Conservation (phyloP, 1,140 invertebrate genomes). For the Zaprionus gabonicus region DNA sequence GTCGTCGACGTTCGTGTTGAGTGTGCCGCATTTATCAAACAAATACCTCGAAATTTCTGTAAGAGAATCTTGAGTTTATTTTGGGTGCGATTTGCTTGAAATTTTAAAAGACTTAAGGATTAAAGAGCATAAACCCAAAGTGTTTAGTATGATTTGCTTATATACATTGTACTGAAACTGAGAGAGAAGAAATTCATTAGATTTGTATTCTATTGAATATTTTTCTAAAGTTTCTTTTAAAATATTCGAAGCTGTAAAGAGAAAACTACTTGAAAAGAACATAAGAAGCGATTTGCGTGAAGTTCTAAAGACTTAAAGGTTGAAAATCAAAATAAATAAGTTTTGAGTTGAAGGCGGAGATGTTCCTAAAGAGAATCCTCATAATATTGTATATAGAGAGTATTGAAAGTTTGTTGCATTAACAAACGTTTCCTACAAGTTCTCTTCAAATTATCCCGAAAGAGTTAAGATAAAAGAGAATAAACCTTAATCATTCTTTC, state of each 20-base stretch:
- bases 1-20: slow-evolving; percentile 8
- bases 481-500: too few species aligned
- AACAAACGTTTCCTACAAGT: too few species aligned
- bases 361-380: too few species aligned
- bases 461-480: too few species aligned
- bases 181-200: neutral
- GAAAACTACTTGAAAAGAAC: neutral
- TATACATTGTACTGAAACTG: too few species aligned
- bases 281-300: too few species aligned
- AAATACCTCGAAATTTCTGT: slow-evolving; percentile 44
- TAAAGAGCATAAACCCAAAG: neutral
- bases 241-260: neutral
- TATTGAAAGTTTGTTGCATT: too few species aligned
- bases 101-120: neutral
- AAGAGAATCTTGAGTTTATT: slow-evolving; percentile 21
- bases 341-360: too few species aligned
- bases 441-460: too few species aligned
- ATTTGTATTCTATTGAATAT: neutral
- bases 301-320: too few species aligned
- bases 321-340: too few species aligned
- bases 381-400: too few species aligned
- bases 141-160: neutral
- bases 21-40: slow-evolving; percentile 48
- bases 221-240: neutral
- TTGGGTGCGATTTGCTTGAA: slow-evolving; percentile 8